Evolutionary conservation across 2,113 vertebrate species (phyloP).

Genomic region (Stercorarius parasiticus): DNA sequence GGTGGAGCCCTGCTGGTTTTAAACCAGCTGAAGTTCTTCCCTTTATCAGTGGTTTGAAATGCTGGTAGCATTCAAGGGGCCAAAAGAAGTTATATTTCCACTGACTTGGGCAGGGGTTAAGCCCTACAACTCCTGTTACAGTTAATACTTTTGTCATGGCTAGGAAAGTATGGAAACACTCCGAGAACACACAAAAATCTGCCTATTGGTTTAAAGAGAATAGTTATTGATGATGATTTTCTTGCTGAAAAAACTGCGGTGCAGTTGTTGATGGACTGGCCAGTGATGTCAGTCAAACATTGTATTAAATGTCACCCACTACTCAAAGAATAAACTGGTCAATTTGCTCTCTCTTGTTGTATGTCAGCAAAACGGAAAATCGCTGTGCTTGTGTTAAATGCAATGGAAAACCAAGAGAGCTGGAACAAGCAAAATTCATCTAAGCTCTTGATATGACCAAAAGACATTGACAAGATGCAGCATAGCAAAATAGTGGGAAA

Average conservation of each 20-base stretch:
- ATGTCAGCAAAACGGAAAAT: slow-evolving; percentile 10
- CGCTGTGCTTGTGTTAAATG: not conserved
- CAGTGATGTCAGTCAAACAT: not conserved
- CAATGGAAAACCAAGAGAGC: not conserved
- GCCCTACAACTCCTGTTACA: not conserved
- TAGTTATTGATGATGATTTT: not conserved
- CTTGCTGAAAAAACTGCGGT: not conserved
- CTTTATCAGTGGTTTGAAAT: not conserved
- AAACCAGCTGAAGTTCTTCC: not conserved
- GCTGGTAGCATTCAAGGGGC: not conserved
- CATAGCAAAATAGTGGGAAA: not conserved
- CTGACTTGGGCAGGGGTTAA: not conserved
- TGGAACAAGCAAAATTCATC: not conserved
- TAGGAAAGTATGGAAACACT: not conserved
- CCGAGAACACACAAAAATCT: not conserved
- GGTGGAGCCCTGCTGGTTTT: not conserved
- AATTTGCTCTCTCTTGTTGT: not conserved
- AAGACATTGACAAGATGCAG: not conserved
- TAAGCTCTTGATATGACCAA: not conserved
- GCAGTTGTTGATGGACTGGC: not conserved
- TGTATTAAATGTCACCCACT: not conserved
- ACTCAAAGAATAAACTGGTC: not conserved
- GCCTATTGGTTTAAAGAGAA: not conserved
- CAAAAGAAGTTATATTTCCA: not conserved
- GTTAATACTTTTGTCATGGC: not conserved